Conservation (phyloP, 1,140 invertebrate species). For the Zelostemma sp. region DNA sequence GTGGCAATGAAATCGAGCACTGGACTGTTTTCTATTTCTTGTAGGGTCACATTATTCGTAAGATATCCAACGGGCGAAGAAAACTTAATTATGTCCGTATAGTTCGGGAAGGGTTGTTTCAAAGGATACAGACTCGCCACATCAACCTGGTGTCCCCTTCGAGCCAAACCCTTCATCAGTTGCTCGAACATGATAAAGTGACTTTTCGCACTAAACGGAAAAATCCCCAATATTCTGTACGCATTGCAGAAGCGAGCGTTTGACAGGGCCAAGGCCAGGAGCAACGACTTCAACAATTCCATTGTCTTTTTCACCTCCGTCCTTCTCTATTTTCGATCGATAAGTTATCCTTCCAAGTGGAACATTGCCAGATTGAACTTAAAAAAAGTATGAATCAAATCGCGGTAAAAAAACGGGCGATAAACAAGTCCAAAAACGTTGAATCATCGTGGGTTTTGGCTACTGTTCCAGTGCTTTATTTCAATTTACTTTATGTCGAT, state of each 20-base stretch:
- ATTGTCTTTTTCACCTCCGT: background rate
- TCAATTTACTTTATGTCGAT: too few relatives aligned
- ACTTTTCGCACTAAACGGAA: slow-evolving; percentile 69
- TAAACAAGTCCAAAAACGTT: too few relatives aligned
- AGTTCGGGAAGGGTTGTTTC: slow-evolving; percentile 68
- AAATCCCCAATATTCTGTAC: slow-evolving; percentile 61
- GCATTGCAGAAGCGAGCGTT: slow-evolving; percentile 21
- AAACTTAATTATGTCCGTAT: slow-evolving; percentile 65
- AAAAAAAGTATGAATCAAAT: too few relatives aligned
- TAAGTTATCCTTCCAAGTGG: too few relatives aligned
- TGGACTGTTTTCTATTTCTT: background rate
- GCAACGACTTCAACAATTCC: background rate
- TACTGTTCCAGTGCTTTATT: too few relatives aligned
- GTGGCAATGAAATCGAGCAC: slow-evolving; percentile 26
- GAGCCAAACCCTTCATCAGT: slow-evolving; percentile 71
- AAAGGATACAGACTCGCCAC: slow-evolving; percentile 70
- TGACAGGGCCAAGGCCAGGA: slow-evolving; percentile 4
- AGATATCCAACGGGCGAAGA: background rate
- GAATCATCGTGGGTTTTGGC: too few relatives aligned
- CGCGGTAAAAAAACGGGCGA: too few relatives aligned
- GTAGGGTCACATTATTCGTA: slow-evolving; percentile 49
- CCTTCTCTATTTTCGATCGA: too few relatives aligned
- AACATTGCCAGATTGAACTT: too few relatives aligned
- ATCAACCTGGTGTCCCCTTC: slow-evolving; percentile 72
- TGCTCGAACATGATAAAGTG: slow-evolving; percentile 73